A percentile compares a stretch with the other conserved stretches of the same genome.
Conservation (phyloP, 2,888 invertebrate species). For the Rhaphigaster nebulosa region DNA sequence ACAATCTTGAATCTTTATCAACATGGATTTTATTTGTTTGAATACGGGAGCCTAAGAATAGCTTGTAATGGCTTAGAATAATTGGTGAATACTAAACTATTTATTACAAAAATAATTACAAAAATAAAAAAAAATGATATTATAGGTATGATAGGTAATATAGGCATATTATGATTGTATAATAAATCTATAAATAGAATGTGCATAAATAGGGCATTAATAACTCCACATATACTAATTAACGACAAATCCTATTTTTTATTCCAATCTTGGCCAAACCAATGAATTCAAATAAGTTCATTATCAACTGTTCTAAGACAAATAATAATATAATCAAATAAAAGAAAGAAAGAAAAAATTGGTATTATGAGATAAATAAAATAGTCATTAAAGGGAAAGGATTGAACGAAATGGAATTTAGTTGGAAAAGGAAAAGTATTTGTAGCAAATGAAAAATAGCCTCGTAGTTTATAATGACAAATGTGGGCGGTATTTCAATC, state of each 20-base stretch:
- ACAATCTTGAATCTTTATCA: not conserved
- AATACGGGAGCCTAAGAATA: not conserved
- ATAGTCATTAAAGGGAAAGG: not conserved
- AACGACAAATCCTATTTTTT: too few species aligned
- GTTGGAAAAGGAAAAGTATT: not conserved
- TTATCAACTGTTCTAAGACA: too few species aligned
- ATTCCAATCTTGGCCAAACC: too few species aligned
- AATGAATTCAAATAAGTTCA: too few species aligned
- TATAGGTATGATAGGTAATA: too few species aligned
- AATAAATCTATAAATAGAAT: not conserved
- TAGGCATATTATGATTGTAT: not conserved
- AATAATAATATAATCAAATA: too few species aligned
- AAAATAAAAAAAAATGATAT: not conserved
- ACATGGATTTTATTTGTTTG: not conserved
- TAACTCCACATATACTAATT: too few species aligned
- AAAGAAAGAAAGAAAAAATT: too few species aligned
- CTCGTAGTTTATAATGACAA: not conserved
- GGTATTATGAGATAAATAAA: not conserved
- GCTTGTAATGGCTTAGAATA: not conserved
- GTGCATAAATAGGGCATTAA: too few species aligned
- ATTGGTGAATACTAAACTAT: not conserved
- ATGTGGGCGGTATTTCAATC: not conserved
- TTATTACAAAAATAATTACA: not conserved
- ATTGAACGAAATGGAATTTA: not conserved
- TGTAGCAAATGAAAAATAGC: not conserved